Percentiles rank a stretch among this genome's conserved stretches.
Evolutionary conservation across 2,888 invertebrate species (phyloP).

Genomic region (Hyles lineata): DNA sequence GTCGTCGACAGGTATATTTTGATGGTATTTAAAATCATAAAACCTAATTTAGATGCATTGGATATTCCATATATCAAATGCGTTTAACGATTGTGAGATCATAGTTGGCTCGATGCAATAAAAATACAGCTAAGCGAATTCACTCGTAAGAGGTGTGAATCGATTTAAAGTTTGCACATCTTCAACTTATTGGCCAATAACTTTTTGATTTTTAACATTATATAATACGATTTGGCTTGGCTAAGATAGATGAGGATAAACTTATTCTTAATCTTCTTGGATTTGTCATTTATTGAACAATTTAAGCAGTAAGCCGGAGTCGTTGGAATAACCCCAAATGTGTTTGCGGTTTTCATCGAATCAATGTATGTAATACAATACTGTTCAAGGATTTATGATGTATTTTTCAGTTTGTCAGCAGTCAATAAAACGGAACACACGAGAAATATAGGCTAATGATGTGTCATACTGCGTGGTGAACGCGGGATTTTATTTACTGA

Average conservation of each 20-base stretch:
- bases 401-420: background rate
- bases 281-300: background rate
- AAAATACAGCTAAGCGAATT: slow-evolving; percentile 10
- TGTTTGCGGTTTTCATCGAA: background rate
- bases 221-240: background rate
- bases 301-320: too few relatives aligned
- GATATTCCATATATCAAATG: background rate
- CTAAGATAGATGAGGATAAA: slow-evolving; percentile 3
- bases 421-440: background rate
- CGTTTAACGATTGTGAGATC: slow-evolving; percentile 4
- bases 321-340: background rate
- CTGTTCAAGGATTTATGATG: background rate
- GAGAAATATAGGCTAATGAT: slow-evolving; percentile 4
- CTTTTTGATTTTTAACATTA: slow-evolving; percentile 6
- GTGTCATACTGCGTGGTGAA: slow-evolving; percentile 2
- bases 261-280: background rate
- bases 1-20: too few relatives aligned
- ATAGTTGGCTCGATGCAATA: background rate
- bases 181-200: slow-evolving; percentile 7
- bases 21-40: too few relatives aligned
- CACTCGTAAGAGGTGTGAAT: slow-evolving; percentile 23
- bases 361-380: background rate
- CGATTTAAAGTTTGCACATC: slow-evolving; percentile 9
- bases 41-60: background rate
- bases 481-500: slow-evolving; percentile 14